Evolutionary conservation across 2,113 vertebrate genomes (phyloP).

Genomic region (Felis chaus): DNA sequence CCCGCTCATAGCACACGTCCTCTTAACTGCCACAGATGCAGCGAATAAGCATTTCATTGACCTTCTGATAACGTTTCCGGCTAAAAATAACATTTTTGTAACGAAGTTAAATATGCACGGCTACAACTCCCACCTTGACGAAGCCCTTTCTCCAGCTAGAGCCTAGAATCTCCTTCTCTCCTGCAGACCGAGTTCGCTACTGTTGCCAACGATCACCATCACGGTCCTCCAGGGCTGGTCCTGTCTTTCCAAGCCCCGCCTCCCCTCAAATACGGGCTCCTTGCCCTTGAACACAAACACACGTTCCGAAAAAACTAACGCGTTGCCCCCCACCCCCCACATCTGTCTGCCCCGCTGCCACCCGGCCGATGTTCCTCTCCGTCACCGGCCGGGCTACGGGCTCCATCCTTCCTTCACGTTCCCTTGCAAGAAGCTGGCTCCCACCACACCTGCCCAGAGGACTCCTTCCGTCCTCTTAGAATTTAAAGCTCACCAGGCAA

Average conservation of each 20-base stretch:
- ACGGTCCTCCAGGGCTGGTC: not conserved
- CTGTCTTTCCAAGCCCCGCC: not conserved
- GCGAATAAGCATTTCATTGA: rapidly evolving
- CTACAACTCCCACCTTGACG: not conserved
- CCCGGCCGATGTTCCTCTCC: rapidly evolving
- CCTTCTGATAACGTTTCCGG: not conserved
- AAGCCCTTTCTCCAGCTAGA: not conserved
- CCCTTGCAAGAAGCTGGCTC: not conserved
- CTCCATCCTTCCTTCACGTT: not conserved
- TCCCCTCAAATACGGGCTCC: not conserved
- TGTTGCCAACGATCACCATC: not conserved
- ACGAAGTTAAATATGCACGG: not conserved
- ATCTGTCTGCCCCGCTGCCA: not conserved
- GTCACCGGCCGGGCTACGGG: rapidly evolving
- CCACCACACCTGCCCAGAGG: not conserved
- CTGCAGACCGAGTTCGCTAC: not conserved
- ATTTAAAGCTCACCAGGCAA: not conserved
- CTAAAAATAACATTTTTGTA: not conserved
- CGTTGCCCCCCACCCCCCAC: not conserved
- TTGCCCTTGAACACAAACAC: not conserved
- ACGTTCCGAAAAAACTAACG: not conserved
- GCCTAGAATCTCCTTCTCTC: not conserved
- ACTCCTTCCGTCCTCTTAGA: too few relatives aligned
- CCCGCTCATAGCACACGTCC: not conserved
- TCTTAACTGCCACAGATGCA: not conserved